Percentiles rank a stretch among this genome's conserved stretches.
Evolutionary conservation across 2,888 invertebrate genomes (phyloP).

Genomic region (Mimachlamys varia): DNA sequence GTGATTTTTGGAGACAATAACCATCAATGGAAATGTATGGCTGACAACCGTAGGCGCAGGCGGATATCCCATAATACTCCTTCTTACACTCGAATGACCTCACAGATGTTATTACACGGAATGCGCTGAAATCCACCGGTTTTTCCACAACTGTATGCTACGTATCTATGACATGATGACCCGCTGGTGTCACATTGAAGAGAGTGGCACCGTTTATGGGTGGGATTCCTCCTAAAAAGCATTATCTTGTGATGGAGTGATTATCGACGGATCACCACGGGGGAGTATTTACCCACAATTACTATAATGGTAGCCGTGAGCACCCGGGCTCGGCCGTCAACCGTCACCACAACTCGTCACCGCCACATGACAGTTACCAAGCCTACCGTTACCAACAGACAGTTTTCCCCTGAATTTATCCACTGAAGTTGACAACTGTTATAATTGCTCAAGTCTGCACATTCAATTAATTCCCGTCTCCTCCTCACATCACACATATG

Average conservation of each 20-base stretch:
- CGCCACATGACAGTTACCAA: not conserved
- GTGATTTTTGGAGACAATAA: not conserved
- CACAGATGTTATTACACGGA: not conserved
- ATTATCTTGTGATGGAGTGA: slow-evolving; percentile 22
- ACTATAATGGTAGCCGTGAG: not conserved
- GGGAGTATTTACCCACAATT: slow-evolving; percentile 10
- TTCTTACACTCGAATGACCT: not conserved
- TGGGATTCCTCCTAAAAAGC: slow-evolving; percentile 26
- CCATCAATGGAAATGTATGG: not conserved
- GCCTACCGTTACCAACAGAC: not conserved
- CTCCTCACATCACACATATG: not conserved
- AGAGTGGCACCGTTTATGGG: not conserved
- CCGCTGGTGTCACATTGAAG: not conserved
- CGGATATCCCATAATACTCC: not conserved
- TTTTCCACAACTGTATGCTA: not conserved
- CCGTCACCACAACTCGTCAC: not conserved
- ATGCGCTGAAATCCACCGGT: not conserved
- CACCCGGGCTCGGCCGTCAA: not conserved
- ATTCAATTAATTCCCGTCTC: not conserved
- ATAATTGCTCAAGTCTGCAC: not conserved
- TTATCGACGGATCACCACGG: not conserved
- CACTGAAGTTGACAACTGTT: not conserved
- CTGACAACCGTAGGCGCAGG: slow-evolving; percentile 4
- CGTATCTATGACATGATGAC: not conserved
- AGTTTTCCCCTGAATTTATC: not conserved